Conservation (phyloP, 2,888 invertebrate species). For the Eremobia ochroleuca region DNA sequence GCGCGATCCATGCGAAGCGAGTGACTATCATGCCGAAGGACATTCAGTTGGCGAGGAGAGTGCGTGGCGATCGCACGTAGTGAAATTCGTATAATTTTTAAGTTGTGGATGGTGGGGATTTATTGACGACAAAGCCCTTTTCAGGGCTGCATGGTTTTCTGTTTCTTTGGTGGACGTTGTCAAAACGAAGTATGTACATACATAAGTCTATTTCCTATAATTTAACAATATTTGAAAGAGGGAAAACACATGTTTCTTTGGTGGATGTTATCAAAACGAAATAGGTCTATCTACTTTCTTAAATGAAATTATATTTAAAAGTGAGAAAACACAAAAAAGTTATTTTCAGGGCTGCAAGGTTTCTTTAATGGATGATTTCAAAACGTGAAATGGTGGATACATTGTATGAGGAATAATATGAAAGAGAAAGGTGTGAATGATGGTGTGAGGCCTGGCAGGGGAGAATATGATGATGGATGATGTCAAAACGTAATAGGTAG, state of each 20-base stretch:
- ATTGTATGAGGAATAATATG: too few species aligned
- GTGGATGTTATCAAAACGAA: too few species aligned
- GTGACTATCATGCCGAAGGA: slow-evolving; percentile 88
- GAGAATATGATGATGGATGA: too few species aligned
- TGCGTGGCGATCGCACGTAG: slow-evolving; percentile 83
- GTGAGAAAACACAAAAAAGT: too few species aligned
- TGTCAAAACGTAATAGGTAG: too few species aligned
- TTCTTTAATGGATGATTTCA: neutral
- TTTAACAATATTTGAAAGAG: neutral
- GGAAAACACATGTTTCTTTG: too few species aligned
- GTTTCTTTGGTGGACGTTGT: slow-evolving; percentile 39
- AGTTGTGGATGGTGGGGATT: neutral
- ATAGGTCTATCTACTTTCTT: too few species aligned
- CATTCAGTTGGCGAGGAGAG: slow-evolving; percentile 82
- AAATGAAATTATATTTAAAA: too few species aligned
- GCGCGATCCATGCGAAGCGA: slow-evolving; percentile 93
- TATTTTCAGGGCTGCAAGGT: too few species aligned
- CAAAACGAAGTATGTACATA: slow-evolving; percentile 16
- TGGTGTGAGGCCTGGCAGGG: fast-evolving
- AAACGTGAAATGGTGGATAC: slow-evolving; percentile 22
- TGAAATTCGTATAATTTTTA: neutral
- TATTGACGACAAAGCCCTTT: slow-evolving; percentile 87
- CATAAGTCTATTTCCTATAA: neutral
- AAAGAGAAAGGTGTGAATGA: too few species aligned
- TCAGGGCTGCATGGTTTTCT: slow-evolving; percentile 80